Evolutionary conservation across 1,140 invertebrate species (phyloP).

Genomic region (Pseudomyrmex cubaensis): DNA sequence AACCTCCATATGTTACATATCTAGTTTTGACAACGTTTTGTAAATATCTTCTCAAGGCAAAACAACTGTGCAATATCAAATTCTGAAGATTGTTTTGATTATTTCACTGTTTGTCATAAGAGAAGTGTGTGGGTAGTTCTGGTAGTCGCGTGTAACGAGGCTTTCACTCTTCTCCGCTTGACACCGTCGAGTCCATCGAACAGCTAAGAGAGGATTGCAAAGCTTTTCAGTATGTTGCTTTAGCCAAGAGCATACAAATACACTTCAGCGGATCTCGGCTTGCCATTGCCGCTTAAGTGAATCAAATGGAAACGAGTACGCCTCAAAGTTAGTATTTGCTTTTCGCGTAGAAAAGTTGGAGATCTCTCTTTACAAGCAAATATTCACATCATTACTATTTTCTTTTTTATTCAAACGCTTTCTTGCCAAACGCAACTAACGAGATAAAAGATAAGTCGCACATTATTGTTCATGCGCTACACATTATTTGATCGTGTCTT

Average conservation of each 20-base stretch:
- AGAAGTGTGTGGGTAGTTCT: conserved; percentile 16
- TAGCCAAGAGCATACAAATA: conserved; percentile 59
- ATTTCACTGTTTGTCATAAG: background rate
- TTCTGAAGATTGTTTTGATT: background rate
- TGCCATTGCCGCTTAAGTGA: conserved; percentile 34
- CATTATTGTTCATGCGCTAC: background rate
- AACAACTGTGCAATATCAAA: conserved; percentile 5
- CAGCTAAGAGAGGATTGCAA: conserved; percentile 51
- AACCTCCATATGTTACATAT: background rate
- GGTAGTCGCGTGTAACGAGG: conserved; percentile 14
- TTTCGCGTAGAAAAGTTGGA: conserved; percentile 2
- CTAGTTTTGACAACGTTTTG: background rate
- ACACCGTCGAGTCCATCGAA: conserved; percentile 50
- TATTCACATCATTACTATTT: background rate
- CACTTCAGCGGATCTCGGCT: conserved; percentile 45
- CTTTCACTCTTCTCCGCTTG: conserved; percentile 25
- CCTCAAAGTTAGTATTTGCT: conserved; percentile 20
- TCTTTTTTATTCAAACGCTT: too few relatives aligned
- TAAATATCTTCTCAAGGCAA: background rate
- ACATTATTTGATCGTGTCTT: too few relatives aligned
- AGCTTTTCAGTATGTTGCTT: conserved; percentile 59
- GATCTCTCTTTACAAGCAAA: background rate
- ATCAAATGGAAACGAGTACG: conserved; percentile 28
- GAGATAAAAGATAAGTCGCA: background rate
- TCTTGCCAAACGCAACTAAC: background rate